Conservation (phyloP, 2,113 vertebrate genomes). For the Apodemus speciosus region DNA sequence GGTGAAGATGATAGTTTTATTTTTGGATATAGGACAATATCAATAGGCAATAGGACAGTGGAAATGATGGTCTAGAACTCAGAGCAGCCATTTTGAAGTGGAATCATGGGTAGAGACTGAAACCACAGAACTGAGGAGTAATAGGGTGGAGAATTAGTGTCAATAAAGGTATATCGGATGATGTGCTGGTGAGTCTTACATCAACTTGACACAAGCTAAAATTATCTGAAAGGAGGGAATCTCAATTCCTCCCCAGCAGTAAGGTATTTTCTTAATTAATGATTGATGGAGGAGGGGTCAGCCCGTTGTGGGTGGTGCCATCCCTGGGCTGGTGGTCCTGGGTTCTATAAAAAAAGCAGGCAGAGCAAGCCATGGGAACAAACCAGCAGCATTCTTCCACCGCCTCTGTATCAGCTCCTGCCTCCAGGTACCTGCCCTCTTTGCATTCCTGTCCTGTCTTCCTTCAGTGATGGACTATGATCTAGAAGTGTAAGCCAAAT, state of each 20-base stretch:
- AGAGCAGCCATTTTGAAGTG: background rate
- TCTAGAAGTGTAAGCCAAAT: background rate
- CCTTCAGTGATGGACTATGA: background rate
- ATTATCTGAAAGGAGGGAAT: background rate
- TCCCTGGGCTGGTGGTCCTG: background rate
- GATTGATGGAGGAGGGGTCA: background rate
- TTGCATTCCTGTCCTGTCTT: background rate
- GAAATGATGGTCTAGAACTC: background rate
- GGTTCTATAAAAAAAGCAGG: background rate
- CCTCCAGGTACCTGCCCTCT: background rate
- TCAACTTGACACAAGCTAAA: background rate
- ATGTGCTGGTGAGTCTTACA: background rate
- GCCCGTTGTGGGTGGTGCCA: background rate
- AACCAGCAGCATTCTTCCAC: background rate
- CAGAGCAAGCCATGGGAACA: background rate
- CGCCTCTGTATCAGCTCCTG: background rate
- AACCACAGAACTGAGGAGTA: background rate
- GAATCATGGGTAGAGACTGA: background rate
- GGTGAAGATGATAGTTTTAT: conserved; percentile 19
- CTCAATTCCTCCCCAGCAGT: background rate
- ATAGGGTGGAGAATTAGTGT: background rate
- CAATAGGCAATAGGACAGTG: background rate
- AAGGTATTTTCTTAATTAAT: background rate
- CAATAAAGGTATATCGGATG: background rate
- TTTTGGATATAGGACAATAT: background rate